Evolutionary conservation across 2,113 vertebrate species (phyloP), one percentile per base, ranked within the genome.

Genomic region (Cygnus atratus): DNA sequence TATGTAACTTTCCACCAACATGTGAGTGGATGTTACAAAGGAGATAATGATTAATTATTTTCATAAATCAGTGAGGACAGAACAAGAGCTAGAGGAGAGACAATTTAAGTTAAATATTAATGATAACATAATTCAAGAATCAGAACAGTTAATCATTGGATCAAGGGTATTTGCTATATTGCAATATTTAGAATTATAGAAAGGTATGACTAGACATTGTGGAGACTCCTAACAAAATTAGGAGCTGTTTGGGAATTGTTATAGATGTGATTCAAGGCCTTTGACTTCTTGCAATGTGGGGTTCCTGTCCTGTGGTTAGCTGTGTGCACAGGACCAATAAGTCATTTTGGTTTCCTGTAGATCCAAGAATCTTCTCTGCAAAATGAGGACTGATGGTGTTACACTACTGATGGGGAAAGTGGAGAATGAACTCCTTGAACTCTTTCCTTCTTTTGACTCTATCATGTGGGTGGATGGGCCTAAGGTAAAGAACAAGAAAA

Each of bases 11-110:
- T 66, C 76, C 80, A 63, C 54, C 46, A 73, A 29, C 43, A 28
- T 41, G 21, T 90, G 80, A 80, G 59, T n/a, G 37, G 58, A 54
- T 79, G 52, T 67, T 87, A 72, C 35, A 79, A 46, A 55, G 33
- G 35, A 87, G 63, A 79, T 87, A 89, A 91, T 66, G 43, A 87
- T 83, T 19, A 96, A 84, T 84, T 95, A 13, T 90, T 95, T 94
- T 90, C 43, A 75, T 77, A 88, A 92, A 74, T 93, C 48, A 37
- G 1, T 17, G 21, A 88, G 61, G 43, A 88, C 63, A 91, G 78
- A 80, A 25, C 50, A 92, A 84, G 85, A 84, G 72, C 26, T 65
- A 65, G 5, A 70, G 72, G 78, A 84, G 76, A 88, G 54, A 73
- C 52, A 77, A 59, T 50, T 84, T 84, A 78, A 21, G 43, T 94